Percentiles rank a stretch among this genome's conserved stretches.
These are phyloP conservation scores for Threskiornis aethiopicus DNA, from an alignment of 2,797 vertebrate genomes.

Conservation along the genomic window DNA sequence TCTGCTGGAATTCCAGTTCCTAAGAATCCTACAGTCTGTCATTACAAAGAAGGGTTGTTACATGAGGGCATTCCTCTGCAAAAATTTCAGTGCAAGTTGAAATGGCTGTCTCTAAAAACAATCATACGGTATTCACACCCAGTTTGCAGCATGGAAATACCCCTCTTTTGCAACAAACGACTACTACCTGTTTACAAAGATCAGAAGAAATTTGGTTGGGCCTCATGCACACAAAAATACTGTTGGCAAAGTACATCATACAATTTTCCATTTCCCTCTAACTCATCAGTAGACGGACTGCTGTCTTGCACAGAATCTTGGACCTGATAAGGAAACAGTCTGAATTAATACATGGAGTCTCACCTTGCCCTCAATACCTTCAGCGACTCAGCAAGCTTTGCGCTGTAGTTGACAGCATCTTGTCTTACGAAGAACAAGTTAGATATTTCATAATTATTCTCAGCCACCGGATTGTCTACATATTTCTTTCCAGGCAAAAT, in stretches of 20 bases:
- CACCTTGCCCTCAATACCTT: neutral
- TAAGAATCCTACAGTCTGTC: neutral
- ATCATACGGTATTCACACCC: neutral
- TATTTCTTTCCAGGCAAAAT: conserved; percentile 48
- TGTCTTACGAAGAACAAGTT: neutral
- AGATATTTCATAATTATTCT: conserved; percentile 5
- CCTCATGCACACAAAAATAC: neutral
- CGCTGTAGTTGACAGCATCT: neutral
- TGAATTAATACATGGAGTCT: neutral
- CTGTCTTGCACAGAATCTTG: neutral
- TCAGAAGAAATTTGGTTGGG: neutral
- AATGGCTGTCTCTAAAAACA: neutral
- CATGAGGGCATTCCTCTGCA: neutral
- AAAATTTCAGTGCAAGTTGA: neutral
- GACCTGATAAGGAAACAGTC: neutral
- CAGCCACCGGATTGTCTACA: neutral
- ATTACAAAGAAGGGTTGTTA: neutral
- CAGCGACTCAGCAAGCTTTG: neutral
- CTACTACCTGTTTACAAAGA: neutral
- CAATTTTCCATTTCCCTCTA: neutral
- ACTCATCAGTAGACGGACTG: neutral
- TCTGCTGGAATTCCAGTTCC: neutral
- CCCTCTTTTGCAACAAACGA: neutral
- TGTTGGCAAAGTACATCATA: neutral
- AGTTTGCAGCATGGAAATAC: neutral